A percentile compares a stretch with the other conserved stretches of the same genome.
Conservation (phyloP, 2,888 invertebrate genomes). For the Boloria selene region DNA sequence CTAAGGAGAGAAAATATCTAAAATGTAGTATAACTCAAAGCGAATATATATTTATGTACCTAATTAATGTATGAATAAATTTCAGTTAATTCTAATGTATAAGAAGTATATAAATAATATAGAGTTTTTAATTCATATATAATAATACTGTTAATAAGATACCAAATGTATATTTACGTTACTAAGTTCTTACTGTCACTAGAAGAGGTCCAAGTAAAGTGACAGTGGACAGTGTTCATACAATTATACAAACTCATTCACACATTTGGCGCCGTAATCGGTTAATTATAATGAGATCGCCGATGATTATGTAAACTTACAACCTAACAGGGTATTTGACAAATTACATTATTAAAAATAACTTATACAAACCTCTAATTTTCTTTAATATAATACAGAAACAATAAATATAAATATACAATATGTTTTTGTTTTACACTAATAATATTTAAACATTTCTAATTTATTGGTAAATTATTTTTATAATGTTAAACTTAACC, state of each 20-base stretch:
- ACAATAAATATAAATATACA: too few relatives aligned
- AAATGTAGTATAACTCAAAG: too few relatives aligned
- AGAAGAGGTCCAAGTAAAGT: conserved; percentile 21
- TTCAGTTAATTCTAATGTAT: too few relatives aligned
- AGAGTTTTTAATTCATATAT: background rate
- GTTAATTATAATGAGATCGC: conserved; percentile 14
- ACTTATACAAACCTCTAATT: background rate
- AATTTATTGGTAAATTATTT: too few relatives aligned
- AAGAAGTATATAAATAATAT: background rate
- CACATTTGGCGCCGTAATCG: conserved; percentile 33
- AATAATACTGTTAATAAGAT: background rate
- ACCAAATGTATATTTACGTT: conserved; percentile 2
- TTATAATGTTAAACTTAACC: too few relatives aligned
- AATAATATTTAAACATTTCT: too few relatives aligned
- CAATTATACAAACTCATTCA: conserved; percentile 30
- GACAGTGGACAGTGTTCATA: conserved; percentile 23
- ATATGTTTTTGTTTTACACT: too few relatives aligned
- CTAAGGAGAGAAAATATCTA: too few relatives aligned
- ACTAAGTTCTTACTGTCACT: conserved; percentile 6
- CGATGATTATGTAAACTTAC: conserved; percentile 8
- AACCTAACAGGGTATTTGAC: conserved; percentile 5
- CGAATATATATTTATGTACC: too few relatives aligned
- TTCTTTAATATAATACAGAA: too few relatives aligned
- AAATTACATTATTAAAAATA: background rate
- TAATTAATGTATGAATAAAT: too few relatives aligned